Percentiles rank a stretch among this genome's conserved stretches.
phyloP scores from a whole-genome alignment of 2,797 vertebrate species.

The Fundulus diaphanus region DNA sequence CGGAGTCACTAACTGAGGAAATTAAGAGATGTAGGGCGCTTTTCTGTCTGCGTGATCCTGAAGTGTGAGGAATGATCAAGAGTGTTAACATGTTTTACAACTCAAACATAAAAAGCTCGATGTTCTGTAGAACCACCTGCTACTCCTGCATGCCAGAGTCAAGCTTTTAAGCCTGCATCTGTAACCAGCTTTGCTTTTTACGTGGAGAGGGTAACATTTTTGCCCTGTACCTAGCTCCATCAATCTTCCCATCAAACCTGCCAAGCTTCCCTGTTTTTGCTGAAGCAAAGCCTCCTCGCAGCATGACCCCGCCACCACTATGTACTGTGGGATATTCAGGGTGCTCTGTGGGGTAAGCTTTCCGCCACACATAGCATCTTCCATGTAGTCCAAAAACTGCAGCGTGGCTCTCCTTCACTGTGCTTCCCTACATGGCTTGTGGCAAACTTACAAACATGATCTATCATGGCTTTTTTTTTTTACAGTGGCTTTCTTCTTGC shows the following conservation, averaged over 20 bases:
- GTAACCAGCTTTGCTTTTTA: background rate
- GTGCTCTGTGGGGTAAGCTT: background rate
- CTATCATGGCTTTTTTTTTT: too few relatives aligned
- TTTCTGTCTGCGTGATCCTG: background rate
- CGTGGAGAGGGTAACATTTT: background rate
- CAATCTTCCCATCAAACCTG: background rate
- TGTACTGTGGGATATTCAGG: background rate
- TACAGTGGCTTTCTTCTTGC: too few relatives aligned
- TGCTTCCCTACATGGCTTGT: too few relatives aligned
- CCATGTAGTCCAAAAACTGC: too few relatives aligned
- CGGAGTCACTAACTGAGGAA: too few relatives aligned
- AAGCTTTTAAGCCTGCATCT: background rate
- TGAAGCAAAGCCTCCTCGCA: background rate
- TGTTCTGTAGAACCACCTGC: background rate
- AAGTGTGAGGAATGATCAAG: too few relatives aligned
- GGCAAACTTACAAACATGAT: too few relatives aligned
- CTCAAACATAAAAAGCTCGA: background rate
- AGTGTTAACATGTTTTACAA: background rate
- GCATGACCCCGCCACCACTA: background rate
- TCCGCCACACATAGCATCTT: background rate
- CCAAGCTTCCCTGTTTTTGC: background rate
- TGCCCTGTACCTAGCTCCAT: background rate
- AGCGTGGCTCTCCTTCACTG: too few relatives aligned
- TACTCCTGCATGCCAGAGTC: background rate
- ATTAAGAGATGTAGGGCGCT: background rate